phyloP scores from a whole-genome alignment of 2,888 invertebrate genomes.

The Macrosiphum euphorbiae region DNA sequence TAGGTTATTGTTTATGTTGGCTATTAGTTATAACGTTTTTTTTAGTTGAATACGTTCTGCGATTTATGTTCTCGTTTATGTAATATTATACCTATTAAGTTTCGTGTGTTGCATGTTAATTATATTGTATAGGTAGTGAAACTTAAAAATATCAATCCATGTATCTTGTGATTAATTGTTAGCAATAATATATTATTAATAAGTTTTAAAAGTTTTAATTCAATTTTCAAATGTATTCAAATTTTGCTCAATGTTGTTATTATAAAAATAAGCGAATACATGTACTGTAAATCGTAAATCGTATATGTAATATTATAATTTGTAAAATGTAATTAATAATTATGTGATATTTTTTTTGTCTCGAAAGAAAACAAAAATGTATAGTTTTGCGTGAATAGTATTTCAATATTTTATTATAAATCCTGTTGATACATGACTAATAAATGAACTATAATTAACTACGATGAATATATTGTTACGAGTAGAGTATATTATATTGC shows the following conservation, averaged over 20 bases:
- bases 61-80: not conserved
- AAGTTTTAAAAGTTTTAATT: not conserved
- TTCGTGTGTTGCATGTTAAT: not conserved
- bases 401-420: not conserved
- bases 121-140: not conserved
- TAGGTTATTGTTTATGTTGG: not conserved
- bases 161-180: not conserved
- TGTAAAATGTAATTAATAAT: not conserved
- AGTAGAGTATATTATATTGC: no score
- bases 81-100: not conserved
- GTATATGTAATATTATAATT: not conserved
- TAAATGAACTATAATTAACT: slow-evolving; percentile 34
- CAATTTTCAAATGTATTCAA: not conserved
- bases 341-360: not conserved
- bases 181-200: not conserved
- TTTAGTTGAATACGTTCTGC: not conserved
- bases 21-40: not conserved
- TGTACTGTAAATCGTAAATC: not conserved
- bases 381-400: not conserved
- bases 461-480: no score
- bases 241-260: not conserved
- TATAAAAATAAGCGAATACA: not conserved
- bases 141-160: not conserved
- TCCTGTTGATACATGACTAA: not conserved
- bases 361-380: not conserved